Evolutionary conservation across 2,888 invertebrate genomes (phyloP).

Genomic region (Tortricodes alternella): DNA sequence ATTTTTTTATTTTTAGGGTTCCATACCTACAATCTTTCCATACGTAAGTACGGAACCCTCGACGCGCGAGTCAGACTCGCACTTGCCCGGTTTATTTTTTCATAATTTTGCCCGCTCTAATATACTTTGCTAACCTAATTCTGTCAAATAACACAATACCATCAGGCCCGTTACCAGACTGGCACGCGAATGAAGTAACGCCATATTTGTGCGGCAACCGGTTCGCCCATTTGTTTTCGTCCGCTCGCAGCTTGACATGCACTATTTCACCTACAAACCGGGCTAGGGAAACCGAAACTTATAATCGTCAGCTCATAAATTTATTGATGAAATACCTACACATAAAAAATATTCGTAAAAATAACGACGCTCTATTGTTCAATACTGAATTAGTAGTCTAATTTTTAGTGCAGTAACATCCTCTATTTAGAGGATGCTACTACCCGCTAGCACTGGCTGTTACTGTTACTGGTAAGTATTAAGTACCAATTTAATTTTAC

Average conservation of each 20-base stretch:
- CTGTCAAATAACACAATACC: slow-evolving; percentile 8
- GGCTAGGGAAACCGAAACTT: slow-evolving; percentile 20
- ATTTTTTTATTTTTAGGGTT: too few species aligned
- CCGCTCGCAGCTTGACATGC: slow-evolving; percentile 40
- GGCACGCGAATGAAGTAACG: slow-evolving; percentile 20
- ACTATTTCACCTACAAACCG: slow-evolving; percentile 39
- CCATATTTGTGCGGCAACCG: slow-evolving; percentile 32
- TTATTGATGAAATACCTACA: not conserved
- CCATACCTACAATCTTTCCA: too few species aligned
- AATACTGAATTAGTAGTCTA: too few species aligned
- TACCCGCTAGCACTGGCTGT: too few species aligned
- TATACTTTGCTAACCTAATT: not conserved
- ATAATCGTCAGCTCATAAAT: slow-evolving; percentile 8
- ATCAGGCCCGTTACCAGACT: slow-evolving; percentile 2
- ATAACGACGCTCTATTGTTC: too few species aligned
- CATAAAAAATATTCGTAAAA: too few species aligned
- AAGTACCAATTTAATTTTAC: slow-evolving; percentile 40
- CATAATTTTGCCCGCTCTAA: not conserved
- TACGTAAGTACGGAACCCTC: not conserved
- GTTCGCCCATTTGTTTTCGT: slow-evolving; percentile 29
- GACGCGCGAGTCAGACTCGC: too few species aligned
- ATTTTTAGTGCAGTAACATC: too few species aligned
- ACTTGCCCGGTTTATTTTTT: slow-evolving; percentile 7
- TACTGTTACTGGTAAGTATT: too few species aligned
- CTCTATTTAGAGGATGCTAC: too few species aligned